Evolutionary conservation across 2,113 vertebrate species (phyloP).

Genomic region (Gnathonemus longibarbis): DNA sequence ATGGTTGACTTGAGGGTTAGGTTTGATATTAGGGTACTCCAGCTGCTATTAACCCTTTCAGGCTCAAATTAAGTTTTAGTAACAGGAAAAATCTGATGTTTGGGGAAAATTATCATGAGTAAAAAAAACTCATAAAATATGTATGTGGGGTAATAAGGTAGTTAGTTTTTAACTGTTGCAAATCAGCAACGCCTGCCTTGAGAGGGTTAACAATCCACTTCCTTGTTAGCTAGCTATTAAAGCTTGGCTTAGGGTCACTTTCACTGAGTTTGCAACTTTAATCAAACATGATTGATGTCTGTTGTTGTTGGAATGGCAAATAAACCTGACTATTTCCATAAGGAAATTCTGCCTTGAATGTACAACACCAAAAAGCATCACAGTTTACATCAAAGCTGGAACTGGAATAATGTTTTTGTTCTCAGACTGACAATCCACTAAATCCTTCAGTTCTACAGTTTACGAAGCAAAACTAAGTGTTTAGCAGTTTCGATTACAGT

Average conservation of each 20-base stretch:
- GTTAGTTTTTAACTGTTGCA: no score
- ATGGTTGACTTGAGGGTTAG: background rate
- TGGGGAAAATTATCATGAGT: no score
- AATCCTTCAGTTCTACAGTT: background rate
- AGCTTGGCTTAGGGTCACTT: background rate
- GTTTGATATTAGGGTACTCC: background rate
- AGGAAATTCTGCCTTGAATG: background rate
- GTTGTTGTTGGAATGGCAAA: background rate
- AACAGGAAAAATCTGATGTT: no score
- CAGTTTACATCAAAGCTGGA: background rate
- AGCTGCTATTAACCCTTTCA: no score
- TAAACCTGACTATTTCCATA: background rate
- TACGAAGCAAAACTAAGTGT: background rate
- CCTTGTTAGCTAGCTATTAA: background rate
- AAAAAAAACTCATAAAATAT: no score
- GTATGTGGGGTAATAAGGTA: no score
- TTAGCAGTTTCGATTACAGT: background rate
- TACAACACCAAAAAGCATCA: background rate
- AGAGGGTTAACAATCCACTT: no score
- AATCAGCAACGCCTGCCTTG: no score
- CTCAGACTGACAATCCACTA: background rate
- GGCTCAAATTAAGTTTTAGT: no score
- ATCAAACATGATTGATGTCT: background rate
- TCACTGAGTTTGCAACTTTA: background rate
- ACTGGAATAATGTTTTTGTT: background rate